Conservation (phyloP, 2,113 vertebrate species). For the Pithys albifrons region DNA sequence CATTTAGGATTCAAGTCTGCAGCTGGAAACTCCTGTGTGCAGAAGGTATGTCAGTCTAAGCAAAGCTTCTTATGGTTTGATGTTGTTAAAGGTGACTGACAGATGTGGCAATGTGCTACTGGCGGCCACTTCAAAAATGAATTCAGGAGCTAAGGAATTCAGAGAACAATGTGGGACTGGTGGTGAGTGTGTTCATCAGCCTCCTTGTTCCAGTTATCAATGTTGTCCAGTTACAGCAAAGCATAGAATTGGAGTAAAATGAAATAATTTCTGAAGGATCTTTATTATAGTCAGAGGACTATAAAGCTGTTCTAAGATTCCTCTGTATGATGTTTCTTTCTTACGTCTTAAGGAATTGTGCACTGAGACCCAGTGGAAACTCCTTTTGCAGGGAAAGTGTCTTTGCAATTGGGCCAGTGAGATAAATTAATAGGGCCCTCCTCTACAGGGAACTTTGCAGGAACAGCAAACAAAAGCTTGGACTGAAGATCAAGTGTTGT, state of each 20-base stretch:
- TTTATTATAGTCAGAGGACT: background rate
- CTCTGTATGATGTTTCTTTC: background rate
- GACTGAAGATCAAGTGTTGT: background rate
- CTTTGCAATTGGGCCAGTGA: background rate
- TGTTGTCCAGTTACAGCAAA: background rate
- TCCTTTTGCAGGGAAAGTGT: background rate
- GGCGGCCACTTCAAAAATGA: background rate
- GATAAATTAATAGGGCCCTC: background rate
- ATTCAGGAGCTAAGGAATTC: background rate
- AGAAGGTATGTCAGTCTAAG: conserved; percentile 35
- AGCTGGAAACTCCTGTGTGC: background rate
- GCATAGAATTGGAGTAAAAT: background rate
- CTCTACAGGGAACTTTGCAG: background rate
- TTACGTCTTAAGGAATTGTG: background rate
- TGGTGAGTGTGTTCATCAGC: background rate
- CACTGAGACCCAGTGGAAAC: background rate
- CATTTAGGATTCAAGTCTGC: conserved; percentile 18
- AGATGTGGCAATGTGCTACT: conserved; percentile 11
- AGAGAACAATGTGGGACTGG: background rate
- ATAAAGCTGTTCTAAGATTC: background rate
- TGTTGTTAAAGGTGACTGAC: conserved; percentile 12
- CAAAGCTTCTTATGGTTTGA: background rate
- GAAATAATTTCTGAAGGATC: background rate
- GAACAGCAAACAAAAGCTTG: background rate
- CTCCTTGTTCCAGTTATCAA: background rate